Conservation (phyloP, 2,888 invertebrate genomes). For the Eueremaeus valkanovi region DNA sequence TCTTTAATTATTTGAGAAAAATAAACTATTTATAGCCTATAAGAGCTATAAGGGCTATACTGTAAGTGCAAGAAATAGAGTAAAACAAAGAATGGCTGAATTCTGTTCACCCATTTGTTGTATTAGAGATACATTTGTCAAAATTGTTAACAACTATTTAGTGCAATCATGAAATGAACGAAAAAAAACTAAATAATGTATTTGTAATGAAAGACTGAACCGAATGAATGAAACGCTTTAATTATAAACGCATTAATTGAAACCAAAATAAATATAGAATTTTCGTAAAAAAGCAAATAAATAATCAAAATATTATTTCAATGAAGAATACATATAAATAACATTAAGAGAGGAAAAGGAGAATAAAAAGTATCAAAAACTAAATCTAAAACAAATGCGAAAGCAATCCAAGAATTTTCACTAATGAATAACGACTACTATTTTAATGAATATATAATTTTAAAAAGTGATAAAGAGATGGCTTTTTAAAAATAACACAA, state of each 20-base stretch:
- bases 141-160: constrained; percentile 33
- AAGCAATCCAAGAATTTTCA: constrained; percentile 1
- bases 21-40: constrained; percentile 29
- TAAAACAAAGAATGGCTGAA: no score
- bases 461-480: constrained; percentile 1
- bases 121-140: constrained; percentile 35
- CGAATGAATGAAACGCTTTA: neutral
- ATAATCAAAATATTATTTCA: no score
- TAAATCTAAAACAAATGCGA: neutral
- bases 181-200: neutral
- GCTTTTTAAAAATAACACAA: constrained; percentile 22
- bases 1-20: constrained; percentile 23
- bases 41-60: no score
- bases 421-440: constrained; percentile 25
- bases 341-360: neutral
- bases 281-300: neutral
- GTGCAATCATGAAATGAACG: neutral
- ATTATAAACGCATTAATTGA: neutral
- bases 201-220: neutral
- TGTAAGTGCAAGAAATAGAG: no score
- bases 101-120: neutral
- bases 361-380: constrained; percentile 7
- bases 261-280: neutral
- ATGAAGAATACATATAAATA: neutral
- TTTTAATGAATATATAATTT: constrained; percentile 26